These are phyloP conservation scores for Catamblyrhynchus diadema DNA, from an alignment of 2,797 vertebrate genomes.

Conservation along the genomic window DNA sequence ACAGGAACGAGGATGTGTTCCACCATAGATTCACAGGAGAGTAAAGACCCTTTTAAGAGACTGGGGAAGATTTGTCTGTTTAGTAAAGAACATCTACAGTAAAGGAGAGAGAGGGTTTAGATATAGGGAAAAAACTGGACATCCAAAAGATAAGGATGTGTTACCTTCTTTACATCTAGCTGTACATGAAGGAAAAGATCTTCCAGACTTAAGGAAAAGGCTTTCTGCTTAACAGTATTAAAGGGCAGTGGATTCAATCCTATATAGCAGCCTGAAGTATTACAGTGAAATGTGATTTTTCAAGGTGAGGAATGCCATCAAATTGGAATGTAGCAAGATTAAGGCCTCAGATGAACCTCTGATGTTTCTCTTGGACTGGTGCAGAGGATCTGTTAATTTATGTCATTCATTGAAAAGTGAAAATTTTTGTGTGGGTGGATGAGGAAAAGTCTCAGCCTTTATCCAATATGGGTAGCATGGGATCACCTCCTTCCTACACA, in stretches of 20 bases:
- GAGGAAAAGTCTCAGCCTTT: conserved; percentile 33
- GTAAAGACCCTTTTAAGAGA: neutral
- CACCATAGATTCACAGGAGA: neutral
- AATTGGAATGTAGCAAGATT: neutral
- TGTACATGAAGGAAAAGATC: neutral
- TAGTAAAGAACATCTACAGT: neutral
- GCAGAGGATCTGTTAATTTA: neutral
- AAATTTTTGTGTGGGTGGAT: conserved; percentile 47
- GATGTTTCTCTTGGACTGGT: conserved; percentile 20
- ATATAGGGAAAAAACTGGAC: rapidly evolving
- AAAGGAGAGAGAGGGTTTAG: neutral
- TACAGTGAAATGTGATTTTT: neutral
- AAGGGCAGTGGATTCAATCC: neutral
- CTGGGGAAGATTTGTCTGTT: neutral
- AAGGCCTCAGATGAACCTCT: conserved; percentile 27
- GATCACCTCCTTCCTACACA: conserved; percentile 44
- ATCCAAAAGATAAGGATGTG: neutral
- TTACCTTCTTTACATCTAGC: neutral
- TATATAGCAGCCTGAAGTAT: neutral
- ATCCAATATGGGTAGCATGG: neutral
- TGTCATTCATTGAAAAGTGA: conserved; percentile 28
- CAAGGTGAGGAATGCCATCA: rapidly evolving
- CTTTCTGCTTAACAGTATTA: neutral
- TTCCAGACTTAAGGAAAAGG: neutral
- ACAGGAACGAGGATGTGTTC: neutral